Evolutionary conservation across 2,888 invertebrate genomes (phyloP), one percentile per base, ranked within the genome.

Genomic region (Tetheella fluctuosa): DNA sequence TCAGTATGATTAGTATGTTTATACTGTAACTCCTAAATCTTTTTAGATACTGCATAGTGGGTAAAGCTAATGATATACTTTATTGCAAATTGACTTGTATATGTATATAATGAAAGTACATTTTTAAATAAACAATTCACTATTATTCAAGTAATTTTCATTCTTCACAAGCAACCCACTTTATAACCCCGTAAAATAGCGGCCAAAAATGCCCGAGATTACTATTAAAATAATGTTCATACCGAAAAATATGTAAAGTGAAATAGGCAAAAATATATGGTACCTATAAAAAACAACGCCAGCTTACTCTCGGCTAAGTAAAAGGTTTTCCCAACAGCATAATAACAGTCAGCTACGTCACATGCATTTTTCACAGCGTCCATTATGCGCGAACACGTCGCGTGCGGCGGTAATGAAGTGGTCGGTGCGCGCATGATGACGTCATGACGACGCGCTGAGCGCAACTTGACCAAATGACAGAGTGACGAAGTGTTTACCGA

Each of bases 351-450:
- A 25, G 42, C 42, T 17, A 52, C 34, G 42, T 37, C 17, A 34
- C 59, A 48, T 57, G 28, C 57, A 58, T 54, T 58, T 62, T 59
- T 58, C 25, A 34, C 25, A 12, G 3, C 34, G 55, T 37, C 55
- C 66, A 76, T 75, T 76, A 76, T 74, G 76, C 75, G 65, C 64
- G 63, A 60, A 60, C 76, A 76, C 75, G 69, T 20, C 55, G 58
- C 58, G 52, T 59, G 48, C 20, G 17, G 48, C 48, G 55, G 62
- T 71, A 69, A 71, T 75, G 76, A 75, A 75, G 73, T 73, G 74
- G 68, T 59, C 66, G 64, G 17, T 6, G 34, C 37, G 34, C 34
- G 34, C 34, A 34, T 34, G 34, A 8, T 55, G 55, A 55, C 55
- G 55, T 55, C 55, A 55, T 37, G 2, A 6, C 20, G 8, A 10